Conservation (phyloP, 2,797 vertebrate species). For the Rhinichthys osculus region DNA sequence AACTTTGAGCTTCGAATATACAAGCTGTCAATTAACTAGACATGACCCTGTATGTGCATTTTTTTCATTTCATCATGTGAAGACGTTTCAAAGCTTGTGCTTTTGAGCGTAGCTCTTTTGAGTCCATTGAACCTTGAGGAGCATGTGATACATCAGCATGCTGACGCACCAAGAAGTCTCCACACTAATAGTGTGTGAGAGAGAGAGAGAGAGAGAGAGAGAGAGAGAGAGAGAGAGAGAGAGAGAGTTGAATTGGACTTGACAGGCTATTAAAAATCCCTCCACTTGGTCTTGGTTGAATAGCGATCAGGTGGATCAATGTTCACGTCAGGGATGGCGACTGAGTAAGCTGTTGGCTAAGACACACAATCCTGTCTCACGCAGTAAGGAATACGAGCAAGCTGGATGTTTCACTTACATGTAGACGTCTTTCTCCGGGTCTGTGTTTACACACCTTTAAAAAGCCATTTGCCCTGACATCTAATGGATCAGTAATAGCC, state of each 20-base stretch:
- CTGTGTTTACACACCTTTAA: constrained; percentile 80
- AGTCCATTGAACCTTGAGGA: constrained; percentile 69
- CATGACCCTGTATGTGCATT: neutral
- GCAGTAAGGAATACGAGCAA: constrained; percentile 56
- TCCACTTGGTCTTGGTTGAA: constrained; percentile 19
- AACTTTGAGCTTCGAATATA: constrained; percentile 16
- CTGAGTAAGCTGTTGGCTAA: constrained; percentile 22
- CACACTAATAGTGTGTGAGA: neutral
- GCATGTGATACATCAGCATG: constrained; percentile 67
- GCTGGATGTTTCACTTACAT: constrained; percentile 62
- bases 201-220: neutral
- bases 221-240: constrained; percentile 22
- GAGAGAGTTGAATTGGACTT: constrained; percentile 34
- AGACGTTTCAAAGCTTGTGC: constrained; percentile 6
- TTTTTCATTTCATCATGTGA: neutral
- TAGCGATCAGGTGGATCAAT: constrained; percentile 13
- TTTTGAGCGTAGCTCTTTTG: constrained; percentile 9
- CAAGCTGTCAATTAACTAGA: constrained; percentile 24
- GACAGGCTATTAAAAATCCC: constrained; percentile 10
- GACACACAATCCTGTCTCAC: constrained; percentile 33
- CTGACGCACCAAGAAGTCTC: constrained; percentile 58
- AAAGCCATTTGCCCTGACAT: constrained; percentile 72
- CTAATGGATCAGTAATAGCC: constrained; percentile 76
- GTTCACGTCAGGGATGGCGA: neutral
- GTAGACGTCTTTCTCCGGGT: constrained; percentile 68